These are phyloP conservation scores for Rousettus madagascariensis DNA, from an alignment of 2,797 vertebrate species.

Conservation along the genomic window DNA sequence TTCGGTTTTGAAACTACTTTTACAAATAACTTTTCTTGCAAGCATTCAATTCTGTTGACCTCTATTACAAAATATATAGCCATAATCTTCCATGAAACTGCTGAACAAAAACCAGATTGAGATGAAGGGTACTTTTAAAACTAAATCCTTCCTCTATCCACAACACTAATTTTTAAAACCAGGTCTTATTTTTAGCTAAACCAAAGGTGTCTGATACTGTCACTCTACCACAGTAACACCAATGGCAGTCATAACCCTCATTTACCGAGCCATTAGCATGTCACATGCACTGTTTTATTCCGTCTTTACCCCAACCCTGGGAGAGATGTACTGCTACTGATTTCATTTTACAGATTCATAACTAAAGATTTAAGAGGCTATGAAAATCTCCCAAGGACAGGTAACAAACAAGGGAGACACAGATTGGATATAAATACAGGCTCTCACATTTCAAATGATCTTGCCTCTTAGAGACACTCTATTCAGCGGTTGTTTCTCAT, in stretches of 20 bases:
- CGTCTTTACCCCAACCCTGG: neutral
- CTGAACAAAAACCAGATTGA: neutral
- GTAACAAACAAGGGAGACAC: neutral
- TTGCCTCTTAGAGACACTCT: neutral
- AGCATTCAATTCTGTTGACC: conserved; percentile 41
- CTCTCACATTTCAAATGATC: neutral
- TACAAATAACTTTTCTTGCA: conserved; percentile 34
- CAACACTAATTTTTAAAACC: neutral
- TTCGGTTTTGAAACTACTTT: conserved; percentile 3
- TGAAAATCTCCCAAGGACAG: conserved; percentile 17
- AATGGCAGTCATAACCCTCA: neutral
- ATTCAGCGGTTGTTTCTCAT: neutral
- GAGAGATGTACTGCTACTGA: neutral
- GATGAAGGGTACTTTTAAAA: neutral
- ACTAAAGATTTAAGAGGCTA: conserved; percentile 17
- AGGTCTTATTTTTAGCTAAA: neutral
- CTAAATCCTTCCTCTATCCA: neutral
- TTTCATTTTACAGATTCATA: neutral
- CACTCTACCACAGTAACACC: neutral
- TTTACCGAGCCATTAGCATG: neutral
- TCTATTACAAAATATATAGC: neutral
- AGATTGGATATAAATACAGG: neutral
- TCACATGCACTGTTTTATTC: neutral
- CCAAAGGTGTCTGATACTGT: neutral
- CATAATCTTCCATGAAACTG: neutral